Evolutionary conservation across 1,140 invertebrate species (phyloP).

Genomic region (Drosophila erecta): DNA sequence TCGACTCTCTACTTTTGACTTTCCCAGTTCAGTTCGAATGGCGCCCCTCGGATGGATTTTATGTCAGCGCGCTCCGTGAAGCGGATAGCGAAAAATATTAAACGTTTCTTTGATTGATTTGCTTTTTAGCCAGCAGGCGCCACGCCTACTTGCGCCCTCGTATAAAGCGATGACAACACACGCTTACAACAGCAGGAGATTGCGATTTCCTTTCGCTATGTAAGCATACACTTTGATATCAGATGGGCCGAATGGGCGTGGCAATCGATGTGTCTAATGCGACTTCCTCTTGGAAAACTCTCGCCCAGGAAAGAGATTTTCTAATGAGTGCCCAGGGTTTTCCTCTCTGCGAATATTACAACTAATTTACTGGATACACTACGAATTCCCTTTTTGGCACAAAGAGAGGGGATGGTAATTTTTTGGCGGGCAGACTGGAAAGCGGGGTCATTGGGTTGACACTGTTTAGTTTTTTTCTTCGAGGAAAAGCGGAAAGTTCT

Average conservation of each 20-base stretch:
- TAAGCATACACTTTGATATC: conserved; percentile 19
- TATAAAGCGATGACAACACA: conserved; percentile 12
- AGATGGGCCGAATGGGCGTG: conserved; percentile 10
- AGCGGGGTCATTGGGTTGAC: conserved; percentile 27
- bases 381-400: conserved; percentile 30
- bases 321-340: conserved; percentile 20
- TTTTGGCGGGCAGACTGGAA: neutral
- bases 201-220: neutral
- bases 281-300: neutral
- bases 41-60: conserved; percentile 2
- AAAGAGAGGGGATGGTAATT: neutral
- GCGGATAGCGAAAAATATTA: conserved; percentile 69
- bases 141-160: conserved; percentile 12
- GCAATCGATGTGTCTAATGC: conserved; percentile 11
- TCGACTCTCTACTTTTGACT: conserved; percentile 11
- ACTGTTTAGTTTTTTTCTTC: conserved; percentile 15
- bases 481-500: conserved; percentile 17
- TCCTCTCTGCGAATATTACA: conserved; percentile 10
- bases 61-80: conserved; percentile 49
- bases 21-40: neutral
- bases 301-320: conserved; percentile 4
- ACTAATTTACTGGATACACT: conserved; percentile 56
- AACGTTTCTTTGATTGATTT: conserved; percentile 71
- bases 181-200: neutral
- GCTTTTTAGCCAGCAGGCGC: conserved; percentile 27